Percentiles rank a stretch among this genome's conserved stretches.
These are phyloP conservation scores for Oxycera nigricornis DNA, from an alignment of 2,888 invertebrate species.

Conservation along the genomic window DNA sequence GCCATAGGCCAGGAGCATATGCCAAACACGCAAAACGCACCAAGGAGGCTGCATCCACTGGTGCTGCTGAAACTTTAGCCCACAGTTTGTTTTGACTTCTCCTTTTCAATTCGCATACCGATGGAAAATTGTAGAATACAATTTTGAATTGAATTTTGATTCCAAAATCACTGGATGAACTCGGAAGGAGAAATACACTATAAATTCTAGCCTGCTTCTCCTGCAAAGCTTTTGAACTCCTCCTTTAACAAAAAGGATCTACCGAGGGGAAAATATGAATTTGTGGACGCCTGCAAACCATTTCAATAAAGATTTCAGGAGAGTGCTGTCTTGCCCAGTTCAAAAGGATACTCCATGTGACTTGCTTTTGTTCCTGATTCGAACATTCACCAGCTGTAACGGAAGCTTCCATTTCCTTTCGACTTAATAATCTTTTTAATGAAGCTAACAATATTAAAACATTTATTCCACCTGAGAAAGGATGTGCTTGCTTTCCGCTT, in stretches of 20 bases:
- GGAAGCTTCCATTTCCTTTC: constrained; percentile 37
- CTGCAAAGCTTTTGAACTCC: too few species aligned
- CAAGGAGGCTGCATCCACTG: neutral
- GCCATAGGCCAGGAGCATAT: neutral
- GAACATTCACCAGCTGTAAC: constrained; percentile 4
- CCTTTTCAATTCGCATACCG: neutral
- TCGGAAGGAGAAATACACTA: too few species aligned
- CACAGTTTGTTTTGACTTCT: neutral
- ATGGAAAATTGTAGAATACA: neutral
- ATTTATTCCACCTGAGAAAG: constrained; percentile 27
- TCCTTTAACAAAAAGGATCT: too few species aligned
- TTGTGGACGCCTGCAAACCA: too few species aligned
- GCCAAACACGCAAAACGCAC: neutral
- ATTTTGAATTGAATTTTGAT: neutral
- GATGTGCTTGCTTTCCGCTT: neutral
- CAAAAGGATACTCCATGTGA: too few species aligned
- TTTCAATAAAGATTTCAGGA: too few species aligned
- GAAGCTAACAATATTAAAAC: neutral
- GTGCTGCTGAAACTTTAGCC: neutral
- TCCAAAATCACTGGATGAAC: neutral
- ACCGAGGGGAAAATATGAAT: too few species aligned
- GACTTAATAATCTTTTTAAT: constrained; percentile 25
- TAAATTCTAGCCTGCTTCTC: too few species aligned
- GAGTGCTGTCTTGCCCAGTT: too few species aligned
- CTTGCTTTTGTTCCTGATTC: too few species aligned